phyloP scores from a whole-genome alignment of 2,113 vertebrate genomes.

The Thermophis baileyi region DNA sequence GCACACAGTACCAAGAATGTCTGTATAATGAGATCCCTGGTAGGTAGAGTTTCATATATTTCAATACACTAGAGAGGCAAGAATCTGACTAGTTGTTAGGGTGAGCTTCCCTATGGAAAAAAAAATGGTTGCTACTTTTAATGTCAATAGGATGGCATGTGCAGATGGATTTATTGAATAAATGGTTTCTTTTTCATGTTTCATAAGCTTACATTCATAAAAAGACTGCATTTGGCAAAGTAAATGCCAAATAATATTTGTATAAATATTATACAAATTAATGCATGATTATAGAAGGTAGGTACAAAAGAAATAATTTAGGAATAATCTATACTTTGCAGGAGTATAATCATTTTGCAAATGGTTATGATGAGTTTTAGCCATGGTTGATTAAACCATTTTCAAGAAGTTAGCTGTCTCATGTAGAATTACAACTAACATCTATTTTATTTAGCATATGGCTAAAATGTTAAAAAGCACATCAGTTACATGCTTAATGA shows the following conservation, averaged over 20 bases:
- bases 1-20: slow-evolving; percentile 88
- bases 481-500: neutral
- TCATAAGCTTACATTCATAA: slow-evolving; percentile 12
- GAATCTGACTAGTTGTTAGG: neutral
- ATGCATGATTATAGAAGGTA: slow-evolving; percentile 12
- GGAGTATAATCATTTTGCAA: neutral
- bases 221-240: slow-evolving; percentile 22
- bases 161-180: slow-evolving; percentile 5
- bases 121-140: neutral
- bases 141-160: neutral
- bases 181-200: slow-evolving; percentile 7
- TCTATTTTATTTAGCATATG: neutral
- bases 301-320: slow-evolving; percentile 24
- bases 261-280: neutral
- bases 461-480: neutral
- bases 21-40: slow-evolving; percentile 89
- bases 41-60: slow-evolving; percentile 36
- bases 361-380: neutral
- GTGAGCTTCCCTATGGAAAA: slow-evolving; percentile 7
- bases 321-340: neutral
- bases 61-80: neutral
- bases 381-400: neutral
- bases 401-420: neutral
- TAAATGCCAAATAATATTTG: too few relatives aligned
- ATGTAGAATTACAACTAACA: neutral